These are phyloP conservation scores for Drosophila kepulauana DNA, from an alignment of 1,140 invertebrate species.

Conservation along the genomic window DNA sequence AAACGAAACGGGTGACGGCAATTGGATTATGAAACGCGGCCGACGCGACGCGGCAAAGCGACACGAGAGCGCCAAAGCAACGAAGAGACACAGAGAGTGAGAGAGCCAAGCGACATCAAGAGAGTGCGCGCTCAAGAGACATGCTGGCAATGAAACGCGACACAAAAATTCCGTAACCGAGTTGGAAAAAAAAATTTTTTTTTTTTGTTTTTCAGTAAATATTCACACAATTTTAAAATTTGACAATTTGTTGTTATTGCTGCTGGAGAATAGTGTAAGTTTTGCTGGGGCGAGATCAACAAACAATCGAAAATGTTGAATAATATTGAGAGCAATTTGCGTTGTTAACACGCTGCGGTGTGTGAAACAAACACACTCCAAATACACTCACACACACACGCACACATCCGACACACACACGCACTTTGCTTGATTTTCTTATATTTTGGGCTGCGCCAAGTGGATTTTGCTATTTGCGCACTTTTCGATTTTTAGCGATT, in stretches of 20 bases:
- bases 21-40: constrained; percentile 77
- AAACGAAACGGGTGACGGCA: constrained; percentile 55
- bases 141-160: constrained; percentile 63
- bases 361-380: constrained; percentile 52
- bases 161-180: constrained; percentile 78
- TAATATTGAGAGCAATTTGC: constrained; percentile 13
- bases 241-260: constrained; percentile 26
- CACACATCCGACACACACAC: constrained; percentile 42
- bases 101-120: constrained; percentile 31
- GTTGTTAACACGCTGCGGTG: constrained; percentile 20
- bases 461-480: constrained; percentile 60
- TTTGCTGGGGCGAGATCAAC: constrained; percentile 4
- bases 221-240: constrained; percentile 27
- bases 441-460: constrained; percentile 66
- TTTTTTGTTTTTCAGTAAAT: constrained; percentile 37
- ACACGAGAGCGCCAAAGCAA: constrained; percentile 41
- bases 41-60: constrained; percentile 58
- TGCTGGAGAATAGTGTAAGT: constrained; percentile 14
- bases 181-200: constrained; percentile 32
- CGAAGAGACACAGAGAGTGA: constrained; percentile 7
- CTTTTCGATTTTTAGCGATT: constrained; percentile 24
- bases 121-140: constrained; percentile 47
- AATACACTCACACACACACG: constrained; percentile 48
- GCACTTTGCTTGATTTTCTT: constrained; percentile 62
- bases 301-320: constrained; percentile 12